phyloP scores from a whole-genome alignment of 2,797 vertebrate genomes.

The Enteromius viviparus region DNA sequence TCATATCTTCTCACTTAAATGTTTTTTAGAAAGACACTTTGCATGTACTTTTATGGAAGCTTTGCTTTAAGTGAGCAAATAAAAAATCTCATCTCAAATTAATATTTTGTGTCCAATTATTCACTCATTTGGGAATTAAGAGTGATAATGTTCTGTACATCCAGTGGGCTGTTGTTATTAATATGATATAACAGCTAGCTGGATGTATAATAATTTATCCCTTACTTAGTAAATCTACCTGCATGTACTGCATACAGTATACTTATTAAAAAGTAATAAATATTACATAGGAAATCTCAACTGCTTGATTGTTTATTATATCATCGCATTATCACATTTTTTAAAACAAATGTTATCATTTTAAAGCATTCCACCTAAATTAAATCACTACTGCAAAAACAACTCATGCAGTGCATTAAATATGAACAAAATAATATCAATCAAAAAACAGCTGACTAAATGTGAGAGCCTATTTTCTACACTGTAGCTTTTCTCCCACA shows the following conservation, averaged over 20 bases:
- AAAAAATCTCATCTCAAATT: background rate
- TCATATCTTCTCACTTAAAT: background rate
- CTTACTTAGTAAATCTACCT: background rate
- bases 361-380: background rate
- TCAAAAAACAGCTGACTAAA: background rate
- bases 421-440: background rate
- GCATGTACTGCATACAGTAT: background rate
- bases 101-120: background rate
- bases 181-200: background rate
- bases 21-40: background rate
- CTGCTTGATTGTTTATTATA: slow-evolving; percentile 3
- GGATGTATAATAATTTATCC: background rate
- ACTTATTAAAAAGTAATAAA: background rate
- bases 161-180: background rate
- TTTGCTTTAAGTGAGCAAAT: background rate
- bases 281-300: background rate
- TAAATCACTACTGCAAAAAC: background rate
- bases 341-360: background rate
- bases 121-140: background rate
- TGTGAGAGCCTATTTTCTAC: background rate
- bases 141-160: background rate
- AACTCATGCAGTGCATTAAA: background rate
- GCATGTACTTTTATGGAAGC: too few relatives aligned
- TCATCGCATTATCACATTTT: background rate
- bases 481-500: background rate